Evolutionary conservation across 2,888 invertebrate genomes (phyloP), one percentile per base, ranked within the genome.

Genomic region (Ichneumoninae sp.): DNA sequence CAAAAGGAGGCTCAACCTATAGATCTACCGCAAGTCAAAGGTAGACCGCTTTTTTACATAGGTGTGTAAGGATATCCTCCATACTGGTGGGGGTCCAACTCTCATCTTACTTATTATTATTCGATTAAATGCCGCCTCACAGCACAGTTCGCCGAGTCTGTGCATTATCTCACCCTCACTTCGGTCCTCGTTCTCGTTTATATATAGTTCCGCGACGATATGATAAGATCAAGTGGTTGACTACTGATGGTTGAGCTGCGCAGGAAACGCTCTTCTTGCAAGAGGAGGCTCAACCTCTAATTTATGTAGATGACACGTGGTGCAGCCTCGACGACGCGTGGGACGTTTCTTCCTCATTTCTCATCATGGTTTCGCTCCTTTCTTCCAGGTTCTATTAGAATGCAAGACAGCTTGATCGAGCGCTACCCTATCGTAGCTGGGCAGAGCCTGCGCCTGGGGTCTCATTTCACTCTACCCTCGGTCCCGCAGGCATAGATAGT

Each of bases 381-480:
- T 72, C 76, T 54, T 66, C 77, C 69, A 60, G 54, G 70, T 69
- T 84, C 68, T 87, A 90, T 91, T 90, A 89, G 89, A 89, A 90
- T 86, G 88, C 88, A 84, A 76, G 90, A 90, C 89, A 90, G 89
- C 69, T 88, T 91, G 90, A 90, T 91, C 87, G 90, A 91, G 86
- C 75, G 82, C 75, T 80, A 70, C 77, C 87, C 87, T 88, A 88
- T 89, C 90, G 87, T 83, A 65, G 68, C 78, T 87, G 40, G 72
- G 65, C 81, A 81, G 81, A 69, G 26, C 26, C 74, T 74, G 22
- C 66, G 33, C 52, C 52, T 40, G 54, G 13, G 40, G 8, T 50
- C 72, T 57, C 66, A 78, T 78, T 75, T 79, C 72, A 78, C 40
- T 44, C 22, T 50, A 60, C 50, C 72, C 65, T 62, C 33, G 30